Conservation (phyloP, 2,113 vertebrate genomes). For the Lampris incognitus region DNA sequence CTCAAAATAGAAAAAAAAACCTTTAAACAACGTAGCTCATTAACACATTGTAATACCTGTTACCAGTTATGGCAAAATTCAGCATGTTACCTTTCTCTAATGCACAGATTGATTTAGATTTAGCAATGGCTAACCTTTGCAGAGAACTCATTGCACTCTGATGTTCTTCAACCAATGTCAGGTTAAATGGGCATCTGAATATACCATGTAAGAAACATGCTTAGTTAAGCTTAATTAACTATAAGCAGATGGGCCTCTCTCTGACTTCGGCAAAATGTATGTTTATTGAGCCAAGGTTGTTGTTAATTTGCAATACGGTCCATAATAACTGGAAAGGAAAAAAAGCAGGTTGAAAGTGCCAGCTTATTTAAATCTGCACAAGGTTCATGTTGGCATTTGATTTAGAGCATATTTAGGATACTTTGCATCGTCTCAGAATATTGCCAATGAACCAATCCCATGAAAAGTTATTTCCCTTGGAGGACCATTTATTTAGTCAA, state of each 20-base stretch:
- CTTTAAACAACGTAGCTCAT: too few species aligned
- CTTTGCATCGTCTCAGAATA: constrained; percentile 68
- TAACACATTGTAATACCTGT: too few species aligned
- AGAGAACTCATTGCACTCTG: not conserved
- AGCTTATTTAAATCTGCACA: constrained; percentile 31
- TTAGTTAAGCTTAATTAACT: not conserved
- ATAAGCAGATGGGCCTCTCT: not conserved
- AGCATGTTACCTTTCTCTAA: too few species aligned
- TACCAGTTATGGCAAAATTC: too few species aligned
- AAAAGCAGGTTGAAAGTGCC: constrained; percentile 26
- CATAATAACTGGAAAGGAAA: constrained; percentile 3
- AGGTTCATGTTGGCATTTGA: constrained; percentile 59
- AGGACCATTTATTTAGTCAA: constrained; percentile 80
- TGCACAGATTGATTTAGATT: too few species aligned
- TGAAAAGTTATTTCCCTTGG: constrained; percentile 74
- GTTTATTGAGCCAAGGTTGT: not conserved
- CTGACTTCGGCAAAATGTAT: not conserved
- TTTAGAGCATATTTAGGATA: constrained; percentile 58
- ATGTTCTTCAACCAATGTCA: not conserved
- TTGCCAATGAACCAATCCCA: constrained; percentile 71
- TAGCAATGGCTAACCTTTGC: too few species aligned
- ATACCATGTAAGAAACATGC: not conserved
- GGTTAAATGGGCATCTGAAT: too few species aligned
- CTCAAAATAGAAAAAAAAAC: too few species aligned
- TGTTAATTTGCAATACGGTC: not conserved